phyloP scores from a whole-genome alignment of 2,113 vertebrate genomes.

The Delphinapterus leucas region DNA sequence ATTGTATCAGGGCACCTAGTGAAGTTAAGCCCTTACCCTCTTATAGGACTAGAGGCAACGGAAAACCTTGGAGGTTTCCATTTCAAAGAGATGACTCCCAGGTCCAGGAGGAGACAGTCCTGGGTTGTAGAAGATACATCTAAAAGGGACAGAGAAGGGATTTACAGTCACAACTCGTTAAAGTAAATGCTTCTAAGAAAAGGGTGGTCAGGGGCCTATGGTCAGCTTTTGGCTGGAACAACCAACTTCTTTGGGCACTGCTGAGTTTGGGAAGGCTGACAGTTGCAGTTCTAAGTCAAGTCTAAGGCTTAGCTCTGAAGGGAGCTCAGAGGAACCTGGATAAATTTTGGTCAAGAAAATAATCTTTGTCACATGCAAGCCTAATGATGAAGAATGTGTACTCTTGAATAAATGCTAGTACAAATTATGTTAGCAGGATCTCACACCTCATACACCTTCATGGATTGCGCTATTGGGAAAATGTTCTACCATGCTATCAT shows the following conservation, averaged over 20 bases:
- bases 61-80: background rate
- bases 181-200: background rate
- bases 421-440: too few relatives aligned
- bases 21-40: background rate
- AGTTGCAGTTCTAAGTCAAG: background rate
- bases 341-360: background rate
- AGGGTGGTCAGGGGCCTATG: rapidly evolving
- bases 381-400: background rate
- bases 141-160: background rate
- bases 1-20: background rate
- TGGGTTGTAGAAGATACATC: background rate
- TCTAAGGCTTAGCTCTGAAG: background rate
- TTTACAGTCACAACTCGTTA: background rate
- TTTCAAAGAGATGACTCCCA: background rate
- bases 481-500: background rate
- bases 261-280: background rate
- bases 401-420: background rate
- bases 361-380: background rate
- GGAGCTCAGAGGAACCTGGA: background rate
- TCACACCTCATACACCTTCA: background rate
- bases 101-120: background rate
- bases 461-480: background rate
- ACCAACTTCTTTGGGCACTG: background rate
- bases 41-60: background rate
- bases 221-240: background rate